phyloP scores from a whole-genome alignment of 2,888 invertebrate genomes.

The Tillus elongatus region DNA sequence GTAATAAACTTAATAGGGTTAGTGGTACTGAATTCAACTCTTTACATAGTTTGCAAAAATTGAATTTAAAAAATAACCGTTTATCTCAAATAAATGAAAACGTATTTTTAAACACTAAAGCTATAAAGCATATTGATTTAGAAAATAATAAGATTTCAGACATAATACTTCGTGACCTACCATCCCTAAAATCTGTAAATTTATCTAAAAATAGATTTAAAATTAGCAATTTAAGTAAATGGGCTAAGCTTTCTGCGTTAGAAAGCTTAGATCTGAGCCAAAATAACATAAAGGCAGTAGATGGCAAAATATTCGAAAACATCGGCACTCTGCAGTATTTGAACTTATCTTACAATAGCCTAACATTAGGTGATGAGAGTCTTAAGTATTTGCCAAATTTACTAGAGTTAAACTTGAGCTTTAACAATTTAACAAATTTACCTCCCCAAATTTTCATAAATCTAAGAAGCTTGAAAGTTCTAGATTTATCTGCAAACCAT shows the following conservation, averaged over 20 bases:
- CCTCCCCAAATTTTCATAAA: background rate
- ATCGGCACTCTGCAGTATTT: background rate
- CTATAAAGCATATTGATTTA: background rate
- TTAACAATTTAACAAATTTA: background rate
- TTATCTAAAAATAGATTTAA: background rate
- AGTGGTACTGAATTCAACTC: background rate
- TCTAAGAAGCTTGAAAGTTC: background rate
- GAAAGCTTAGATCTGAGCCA: constrained; percentile 1
- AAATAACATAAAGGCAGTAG: background rate
- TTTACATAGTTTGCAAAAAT: background rate
- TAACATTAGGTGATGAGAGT: background rate
- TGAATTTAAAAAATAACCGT: background rate
- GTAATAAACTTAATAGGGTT: background rate
- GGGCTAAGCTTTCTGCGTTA: background rate
- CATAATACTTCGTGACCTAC: background rate
- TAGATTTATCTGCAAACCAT: background rate
- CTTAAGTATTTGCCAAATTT: background rate
- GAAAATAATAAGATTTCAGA: background rate
- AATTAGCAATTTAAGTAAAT: background rate
- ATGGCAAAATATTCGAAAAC: background rate
- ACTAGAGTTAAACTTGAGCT: background rate
- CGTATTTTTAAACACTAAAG: background rate
- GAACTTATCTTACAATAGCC: background rate
- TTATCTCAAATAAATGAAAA: background rate
- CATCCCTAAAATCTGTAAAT: background rate